Percentiles rank a stretch among this genome's conserved stretches.
Evolutionary conservation across 2,888 invertebrate genomes (phyloP).

Genomic region (Drosophila siamana): DNA sequence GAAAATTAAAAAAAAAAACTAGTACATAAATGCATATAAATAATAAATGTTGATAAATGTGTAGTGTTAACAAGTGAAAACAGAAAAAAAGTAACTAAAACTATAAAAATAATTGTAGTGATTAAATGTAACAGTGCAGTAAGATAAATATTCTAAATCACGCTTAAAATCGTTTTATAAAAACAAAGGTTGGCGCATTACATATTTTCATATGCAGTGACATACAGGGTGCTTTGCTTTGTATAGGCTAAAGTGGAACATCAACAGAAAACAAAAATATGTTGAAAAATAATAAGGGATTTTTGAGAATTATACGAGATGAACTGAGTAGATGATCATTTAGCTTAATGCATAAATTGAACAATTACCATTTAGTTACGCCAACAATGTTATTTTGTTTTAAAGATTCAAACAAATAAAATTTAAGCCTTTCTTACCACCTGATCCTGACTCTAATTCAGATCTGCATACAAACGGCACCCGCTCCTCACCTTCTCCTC

Average conservation of each 20-base stretch:
- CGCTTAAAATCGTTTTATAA: conserved; percentile 54
- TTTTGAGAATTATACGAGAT: conserved; percentile 35
- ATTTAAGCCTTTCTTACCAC: background rate
- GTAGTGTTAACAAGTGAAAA: conserved; percentile 71
- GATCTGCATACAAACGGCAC: conserved; percentile 31
- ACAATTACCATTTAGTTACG: conserved; percentile 15
- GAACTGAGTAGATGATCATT: conserved; percentile 49
- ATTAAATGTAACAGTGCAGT: conserved; percentile 53
- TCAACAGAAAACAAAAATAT: conserved; percentile 12
- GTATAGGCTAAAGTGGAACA: conserved; percentile 37
- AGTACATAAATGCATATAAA: conserved; percentile 45
- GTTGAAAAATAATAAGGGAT: conserved; percentile 31
- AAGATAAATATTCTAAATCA: conserved; percentile 57
- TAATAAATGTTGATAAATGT: conserved; percentile 79
- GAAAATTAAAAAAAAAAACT: conserved; percentile 17
- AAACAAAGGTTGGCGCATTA: conserved; percentile 38
- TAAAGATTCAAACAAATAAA: conserved; percentile 5
- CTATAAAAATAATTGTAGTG: conserved; percentile 41
- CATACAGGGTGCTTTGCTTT: conserved; percentile 56
- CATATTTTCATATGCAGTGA: conserved; percentile 60
- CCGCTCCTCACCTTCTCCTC: conserved; percentile 18
- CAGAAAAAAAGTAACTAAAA: conserved; percentile 24
- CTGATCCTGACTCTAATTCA: conserved; percentile 4
- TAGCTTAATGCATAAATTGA: conserved; percentile 5
- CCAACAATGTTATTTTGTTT: conserved; percentile 13